Conservation (phyloP, 2,888 invertebrate species). For the Acheta domesticus region DNA sequence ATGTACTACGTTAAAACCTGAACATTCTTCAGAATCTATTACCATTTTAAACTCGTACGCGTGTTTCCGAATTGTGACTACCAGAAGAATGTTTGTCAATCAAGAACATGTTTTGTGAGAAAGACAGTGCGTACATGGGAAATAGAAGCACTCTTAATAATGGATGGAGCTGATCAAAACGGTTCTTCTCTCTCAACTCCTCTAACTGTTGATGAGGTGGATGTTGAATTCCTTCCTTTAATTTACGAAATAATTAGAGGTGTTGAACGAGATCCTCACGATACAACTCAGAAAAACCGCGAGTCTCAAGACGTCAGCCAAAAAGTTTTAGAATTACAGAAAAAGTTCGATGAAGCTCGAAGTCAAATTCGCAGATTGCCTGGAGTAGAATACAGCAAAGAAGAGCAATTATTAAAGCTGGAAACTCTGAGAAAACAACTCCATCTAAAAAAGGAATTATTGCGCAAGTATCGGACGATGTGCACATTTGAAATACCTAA, state of each 20-base stretch:
- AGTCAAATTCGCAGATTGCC: conserved; percentile 77
- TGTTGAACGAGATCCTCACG: conserved; percentile 86
- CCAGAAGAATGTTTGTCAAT: no score
- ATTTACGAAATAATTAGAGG: conserved; percentile 93
- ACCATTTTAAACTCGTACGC: no score
- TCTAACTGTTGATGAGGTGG: conserved; percentile 75
- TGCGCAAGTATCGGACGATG: conserved; percentile 87
- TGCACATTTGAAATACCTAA: conserved; percentile 70
- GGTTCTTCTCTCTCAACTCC: conserved; percentile 31
- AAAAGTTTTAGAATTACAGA: conserved; percentile 83
- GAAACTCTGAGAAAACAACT: conserved; percentile 84
- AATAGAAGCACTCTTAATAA: conserved; percentile 4
- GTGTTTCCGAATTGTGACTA: no score
- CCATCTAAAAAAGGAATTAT: conserved; percentile 77
- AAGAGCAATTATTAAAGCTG: conserved; percentile 84
- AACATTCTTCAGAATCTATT: no score
- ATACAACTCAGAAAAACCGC: conserved; percentile 76
- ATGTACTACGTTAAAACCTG: no score
- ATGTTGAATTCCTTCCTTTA: conserved; percentile 86
- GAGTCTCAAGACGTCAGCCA: conserved; percentile 85
- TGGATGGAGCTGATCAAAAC: conserved; percentile 34
- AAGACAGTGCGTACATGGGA: no score
- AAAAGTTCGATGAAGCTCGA: conserved; percentile 80
- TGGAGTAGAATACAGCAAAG: conserved; percentile 88
- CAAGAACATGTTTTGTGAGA: no score